Conservation (phyloP, 2,888 invertebrate species). For the Xanthorhoe spadicearia region DNA sequence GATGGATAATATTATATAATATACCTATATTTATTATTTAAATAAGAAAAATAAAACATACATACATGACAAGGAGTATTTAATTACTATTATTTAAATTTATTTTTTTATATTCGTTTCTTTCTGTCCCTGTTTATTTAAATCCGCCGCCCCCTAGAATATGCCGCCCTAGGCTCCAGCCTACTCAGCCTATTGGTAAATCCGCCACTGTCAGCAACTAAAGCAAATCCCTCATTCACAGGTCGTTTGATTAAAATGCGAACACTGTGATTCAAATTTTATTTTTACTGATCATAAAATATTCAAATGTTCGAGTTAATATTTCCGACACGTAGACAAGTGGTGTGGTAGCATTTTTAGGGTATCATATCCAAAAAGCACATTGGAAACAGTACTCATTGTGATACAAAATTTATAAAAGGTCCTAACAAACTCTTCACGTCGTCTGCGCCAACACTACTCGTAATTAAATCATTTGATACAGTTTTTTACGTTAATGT, state of each 20-base stretch:
- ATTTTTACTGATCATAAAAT: constrained; percentile 82
- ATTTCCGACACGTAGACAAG: constrained; percentile 76
- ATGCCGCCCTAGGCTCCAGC: no score
- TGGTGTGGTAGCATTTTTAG: constrained; percentile 57
- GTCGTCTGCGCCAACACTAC: background rate
- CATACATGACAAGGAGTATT: no score
- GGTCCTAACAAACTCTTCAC: background rate
- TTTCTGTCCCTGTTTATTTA: no score
- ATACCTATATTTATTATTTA: no score
- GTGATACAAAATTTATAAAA: background rate
- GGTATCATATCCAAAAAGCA: constrained; percentile 38
- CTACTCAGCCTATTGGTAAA: no score
- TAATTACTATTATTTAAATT: no score
- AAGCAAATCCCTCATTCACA: constrained; percentile 52
- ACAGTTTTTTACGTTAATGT: background rate
- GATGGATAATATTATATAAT: no score
- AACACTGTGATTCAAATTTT: constrained; percentile 81
- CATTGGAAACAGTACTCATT: background rate
- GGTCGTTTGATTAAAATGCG: constrained; percentile 78
- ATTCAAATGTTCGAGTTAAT: constrained; percentile 81
- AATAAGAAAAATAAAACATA: no score
- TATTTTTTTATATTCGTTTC: no score
- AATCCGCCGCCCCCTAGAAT: no score
- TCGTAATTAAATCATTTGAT: background rate
- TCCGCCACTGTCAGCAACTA: no score